Percentiles rank a stretch among this genome's conserved stretches.
Evolutionary conservation across 2,888 invertebrate species (phyloP).

Genomic region (Agrochola circellaris): DNA sequence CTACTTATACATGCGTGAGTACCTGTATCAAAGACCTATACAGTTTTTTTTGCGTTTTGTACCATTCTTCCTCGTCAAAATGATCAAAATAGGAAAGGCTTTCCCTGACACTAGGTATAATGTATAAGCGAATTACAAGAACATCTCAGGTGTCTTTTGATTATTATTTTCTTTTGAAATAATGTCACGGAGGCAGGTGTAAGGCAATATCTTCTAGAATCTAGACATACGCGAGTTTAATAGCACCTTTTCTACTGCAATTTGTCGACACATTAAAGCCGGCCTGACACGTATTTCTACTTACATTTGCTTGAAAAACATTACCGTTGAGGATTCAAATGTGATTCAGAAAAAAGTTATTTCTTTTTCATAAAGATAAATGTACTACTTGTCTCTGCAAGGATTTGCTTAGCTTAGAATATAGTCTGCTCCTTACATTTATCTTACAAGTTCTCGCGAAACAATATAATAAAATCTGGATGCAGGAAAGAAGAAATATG

Average conservation of each 20-base stretch:
- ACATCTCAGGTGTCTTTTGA: neutral
- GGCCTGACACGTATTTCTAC: constrained; percentile 28
- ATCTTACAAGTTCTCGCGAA: neutral
- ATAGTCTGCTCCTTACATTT: neutral
- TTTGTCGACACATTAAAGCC: constrained; percentile 32
- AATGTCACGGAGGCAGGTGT: neutral
- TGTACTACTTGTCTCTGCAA: constrained; percentile 21
- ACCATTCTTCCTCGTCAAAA: neutral
- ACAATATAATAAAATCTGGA: neutral
- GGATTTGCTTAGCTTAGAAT: neutral
- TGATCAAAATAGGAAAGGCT: neutral
- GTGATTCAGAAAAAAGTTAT: constrained; percentile 15
- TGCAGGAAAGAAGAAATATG: neutral
- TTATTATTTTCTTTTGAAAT: neutral
- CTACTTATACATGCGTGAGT: constrained; percentile 92
- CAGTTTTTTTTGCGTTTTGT: too few species aligned
- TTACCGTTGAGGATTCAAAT: constrained; percentile 42
- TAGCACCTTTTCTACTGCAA: constrained; percentile 8
- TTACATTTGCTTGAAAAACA: constrained; percentile 42
- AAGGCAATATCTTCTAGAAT: constrained; percentile 26
- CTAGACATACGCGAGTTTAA: constrained; percentile 13
- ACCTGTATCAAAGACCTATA: neutral
- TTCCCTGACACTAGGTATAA: neutral
- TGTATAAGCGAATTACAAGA: neutral
- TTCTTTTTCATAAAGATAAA: constrained; percentile 44